A percentile compares a stretch with the other conserved stretches of the same genome.
phyloP scores from a whole-genome alignment of 1,140 invertebrate species.

The Chironomus tepperi region DNA sequence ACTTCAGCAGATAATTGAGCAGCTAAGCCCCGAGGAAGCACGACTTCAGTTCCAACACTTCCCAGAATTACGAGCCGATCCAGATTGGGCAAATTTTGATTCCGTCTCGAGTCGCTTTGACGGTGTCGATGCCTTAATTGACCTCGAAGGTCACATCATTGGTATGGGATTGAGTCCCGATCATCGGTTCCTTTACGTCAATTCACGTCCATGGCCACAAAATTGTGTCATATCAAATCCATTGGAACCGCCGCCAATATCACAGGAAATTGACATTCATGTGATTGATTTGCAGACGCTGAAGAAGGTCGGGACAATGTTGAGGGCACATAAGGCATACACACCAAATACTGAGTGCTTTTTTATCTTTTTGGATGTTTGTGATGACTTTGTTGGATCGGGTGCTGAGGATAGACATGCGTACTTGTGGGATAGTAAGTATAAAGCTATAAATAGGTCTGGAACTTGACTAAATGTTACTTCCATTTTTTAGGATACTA shows the following conservation, averaged over 20 bases:
- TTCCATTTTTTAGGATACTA: slow-evolving; percentile 49
- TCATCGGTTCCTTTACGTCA: slow-evolving; percentile 78
- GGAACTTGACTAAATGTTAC: background rate
- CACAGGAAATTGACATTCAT: slow-evolving; percentile 86
- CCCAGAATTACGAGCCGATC: slow-evolving; percentile 42
- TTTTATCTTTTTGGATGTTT: slow-evolving; percentile 82
- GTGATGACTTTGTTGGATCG: slow-evolving; percentile 73
- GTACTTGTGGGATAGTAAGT: slow-evolving; percentile 69
- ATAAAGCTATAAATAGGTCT: background rate
- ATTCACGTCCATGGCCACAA: slow-evolving; percentile 76
- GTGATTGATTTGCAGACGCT: slow-evolving; percentile 76
- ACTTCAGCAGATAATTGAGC: slow-evolving; percentile 36
- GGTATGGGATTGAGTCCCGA: slow-evolving; percentile 83
- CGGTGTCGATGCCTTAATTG: slow-evolving; percentile 71
- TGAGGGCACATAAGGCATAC: slow-evolving; percentile 76
- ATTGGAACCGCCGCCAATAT: slow-evolving; percentile 73
- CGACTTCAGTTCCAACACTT: background rate
- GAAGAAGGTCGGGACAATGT: slow-evolving; percentile 70
- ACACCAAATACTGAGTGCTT: slow-evolving; percentile 83
- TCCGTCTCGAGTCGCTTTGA: slow-evolving; percentile 65
- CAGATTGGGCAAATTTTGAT: slow-evolving; percentile 61
- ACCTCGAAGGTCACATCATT: slow-evolving; percentile 82
- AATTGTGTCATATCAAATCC: slow-evolving; percentile 70
- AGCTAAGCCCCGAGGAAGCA: background rate
- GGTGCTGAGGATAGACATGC: slow-evolving; percentile 80